Conservation (phyloP, 2,113 vertebrate species). For the Coturnix japonica region DNA sequence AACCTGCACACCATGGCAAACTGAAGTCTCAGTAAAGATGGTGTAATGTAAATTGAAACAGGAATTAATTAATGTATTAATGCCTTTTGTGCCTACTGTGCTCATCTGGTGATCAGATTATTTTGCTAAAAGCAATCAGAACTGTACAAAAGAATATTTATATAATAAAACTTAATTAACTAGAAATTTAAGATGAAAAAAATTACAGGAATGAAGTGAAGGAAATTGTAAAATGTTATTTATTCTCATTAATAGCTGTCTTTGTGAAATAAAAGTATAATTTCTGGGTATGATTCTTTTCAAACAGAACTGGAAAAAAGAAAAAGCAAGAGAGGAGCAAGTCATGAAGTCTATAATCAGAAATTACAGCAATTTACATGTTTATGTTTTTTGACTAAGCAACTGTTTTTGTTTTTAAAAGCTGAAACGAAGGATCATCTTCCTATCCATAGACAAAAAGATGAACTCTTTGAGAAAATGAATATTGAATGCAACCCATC, state of each 20-base stretch:
- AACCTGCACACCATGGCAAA: not conserved
- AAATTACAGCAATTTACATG: not conserved
- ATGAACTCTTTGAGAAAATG: not conserved
- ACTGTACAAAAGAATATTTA: conserved; percentile 16
- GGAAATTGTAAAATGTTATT: not conserved
- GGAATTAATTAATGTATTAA: conserved; percentile 36
- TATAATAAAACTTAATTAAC: not conserved
- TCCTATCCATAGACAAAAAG: not conserved
- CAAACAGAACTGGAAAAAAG: not conserved
- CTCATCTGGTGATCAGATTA: conserved; percentile 35
- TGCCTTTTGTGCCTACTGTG: conserved; percentile 44
- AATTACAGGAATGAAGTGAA: not conserved
- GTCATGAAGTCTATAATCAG: not conserved
- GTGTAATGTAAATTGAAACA: conserved; percentile 12
- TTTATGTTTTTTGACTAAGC: too few relatives aligned
- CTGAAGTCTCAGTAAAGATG: not conserved
- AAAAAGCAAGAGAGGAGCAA: not conserved
- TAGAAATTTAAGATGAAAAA: not conserved
- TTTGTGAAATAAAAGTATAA: not conserved
- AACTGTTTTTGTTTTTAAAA: not conserved
- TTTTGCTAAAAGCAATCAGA: conserved; percentile 35
- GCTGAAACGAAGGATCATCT: conserved; percentile 7
- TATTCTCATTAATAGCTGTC: not conserved
- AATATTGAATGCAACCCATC: not conserved
- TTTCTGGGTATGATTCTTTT: not conserved